Evolutionary conservation across 2,888 invertebrate genomes (phyloP).

Genomic region (Heterodera filipjevi): DNA sequence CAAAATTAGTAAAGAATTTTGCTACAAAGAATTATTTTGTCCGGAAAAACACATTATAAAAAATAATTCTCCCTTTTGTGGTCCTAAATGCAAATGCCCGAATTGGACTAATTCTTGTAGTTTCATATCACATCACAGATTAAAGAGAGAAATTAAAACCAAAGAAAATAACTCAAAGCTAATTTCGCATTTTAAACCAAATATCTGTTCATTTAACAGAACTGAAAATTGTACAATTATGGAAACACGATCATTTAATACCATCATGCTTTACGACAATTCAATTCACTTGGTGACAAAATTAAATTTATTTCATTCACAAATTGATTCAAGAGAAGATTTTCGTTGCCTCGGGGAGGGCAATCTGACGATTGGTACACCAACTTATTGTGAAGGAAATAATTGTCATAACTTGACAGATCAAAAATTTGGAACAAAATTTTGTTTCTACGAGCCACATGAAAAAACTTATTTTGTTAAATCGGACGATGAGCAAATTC

Average conservation of each 20-base stretch:
- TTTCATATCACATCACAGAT: not conserved
- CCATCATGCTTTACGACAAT: not conserved
- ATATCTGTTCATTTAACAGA: not conserved
- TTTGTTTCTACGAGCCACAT: too few relatives aligned
- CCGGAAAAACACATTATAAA: too few relatives aligned
- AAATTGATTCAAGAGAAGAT: not conserved
- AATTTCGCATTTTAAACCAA: not conserved
- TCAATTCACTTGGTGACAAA: too few relatives aligned
- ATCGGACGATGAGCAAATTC: too few relatives aligned
- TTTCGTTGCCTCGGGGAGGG: not conserved
- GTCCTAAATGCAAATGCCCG: too few relatives aligned
- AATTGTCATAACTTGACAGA: not conserved
- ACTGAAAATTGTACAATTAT: not conserved
- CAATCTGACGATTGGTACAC: not conserved
- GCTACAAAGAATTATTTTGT: not conserved
- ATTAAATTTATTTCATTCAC: too few relatives aligned
- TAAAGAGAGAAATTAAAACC: not conserved
- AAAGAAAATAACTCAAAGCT: not conserved
- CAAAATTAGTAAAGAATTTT: not conserved
- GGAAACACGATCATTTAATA: not conserved
- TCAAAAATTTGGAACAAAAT: not conserved
- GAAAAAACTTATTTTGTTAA: too few relatives aligned
- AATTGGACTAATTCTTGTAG: not conserved
- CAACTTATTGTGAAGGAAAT: not conserved
- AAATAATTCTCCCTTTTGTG: too few relatives aligned